phyloP scores from a whole-genome alignment of 1,140 invertebrate genomes.

The Liolophura sinensis region DNA sequence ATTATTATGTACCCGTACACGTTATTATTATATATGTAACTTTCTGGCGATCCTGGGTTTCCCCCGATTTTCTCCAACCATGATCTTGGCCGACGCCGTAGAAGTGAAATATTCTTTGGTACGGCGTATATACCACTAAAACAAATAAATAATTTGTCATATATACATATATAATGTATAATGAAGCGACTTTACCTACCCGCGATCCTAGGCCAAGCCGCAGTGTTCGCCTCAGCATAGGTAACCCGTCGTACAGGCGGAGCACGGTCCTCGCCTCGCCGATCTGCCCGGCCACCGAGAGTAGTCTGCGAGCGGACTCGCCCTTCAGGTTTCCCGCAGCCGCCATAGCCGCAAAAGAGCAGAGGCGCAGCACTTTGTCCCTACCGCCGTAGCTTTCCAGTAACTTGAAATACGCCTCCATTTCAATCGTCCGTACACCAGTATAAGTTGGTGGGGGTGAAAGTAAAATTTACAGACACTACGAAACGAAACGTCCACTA shows the following conservation, averaged over 20 bases:
- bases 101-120: not conserved
- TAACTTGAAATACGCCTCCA: slow-evolving; percentile 17
- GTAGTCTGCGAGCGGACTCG: slow-evolving; percentile 64
- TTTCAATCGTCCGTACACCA: too few relatives aligned
- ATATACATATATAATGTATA: slow-evolving; percentile 1
- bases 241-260: slow-evolving; percentile 75
- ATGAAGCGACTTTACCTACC: too few relatives aligned
- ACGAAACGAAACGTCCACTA: too few relatives aligned
- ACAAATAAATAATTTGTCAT: not conserved
- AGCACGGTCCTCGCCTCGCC: slow-evolving; percentile 68
- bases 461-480: too few relatives aligned
- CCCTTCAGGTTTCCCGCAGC: slow-evolving; percentile 53
- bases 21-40: too few relatives aligned
- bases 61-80: too few relatives aligned
- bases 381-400: slow-evolving; percentile 65
- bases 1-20: too few relatives aligned
- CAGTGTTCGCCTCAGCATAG: slow-evolving; percentile 62
- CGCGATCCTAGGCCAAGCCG: slow-evolving; percentile 33
- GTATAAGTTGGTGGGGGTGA: too few relatives aligned
- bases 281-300: slow-evolving; percentile 68
- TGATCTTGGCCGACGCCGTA: not conserved
- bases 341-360: slow-evolving; percentile 65
- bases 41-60: too few relatives aligned
- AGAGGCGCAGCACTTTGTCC: slow-evolving; percentile 68
- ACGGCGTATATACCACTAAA: not conserved